Evolutionary conservation across 2,113 vertebrate species (phyloP).

Genomic region (Triplophysa siluroides): DNA sequence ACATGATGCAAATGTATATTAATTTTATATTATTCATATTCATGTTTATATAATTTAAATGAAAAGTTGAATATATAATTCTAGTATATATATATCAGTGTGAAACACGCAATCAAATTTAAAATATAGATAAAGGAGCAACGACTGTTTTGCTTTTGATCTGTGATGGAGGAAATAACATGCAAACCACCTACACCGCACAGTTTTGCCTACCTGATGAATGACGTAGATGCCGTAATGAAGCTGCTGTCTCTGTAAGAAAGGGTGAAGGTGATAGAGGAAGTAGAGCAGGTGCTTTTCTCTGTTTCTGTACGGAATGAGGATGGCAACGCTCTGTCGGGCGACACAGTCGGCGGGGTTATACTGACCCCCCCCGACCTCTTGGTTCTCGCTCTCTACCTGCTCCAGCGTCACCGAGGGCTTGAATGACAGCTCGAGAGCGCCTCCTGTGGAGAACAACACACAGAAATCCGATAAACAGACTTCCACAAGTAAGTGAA

Average conservation of each 20-base stretch:
- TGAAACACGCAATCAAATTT: too few species aligned
- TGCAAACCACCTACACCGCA: not conserved
- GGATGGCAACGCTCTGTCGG: slow-evolving; percentile 84
- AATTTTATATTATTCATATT: too few species aligned
- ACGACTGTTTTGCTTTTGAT: too few species aligned
- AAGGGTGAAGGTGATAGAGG: slow-evolving; percentile 84
- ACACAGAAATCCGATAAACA: slow-evolving; percentile 17
- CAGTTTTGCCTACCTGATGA: slow-evolving; percentile 83
- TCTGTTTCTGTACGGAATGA: slow-evolving; percentile 88
- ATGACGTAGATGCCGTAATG: slow-evolving; percentile 92
- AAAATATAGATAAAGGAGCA: too few species aligned
- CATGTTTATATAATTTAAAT: too few species aligned
- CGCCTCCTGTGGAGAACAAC: slow-evolving; percentile 74
- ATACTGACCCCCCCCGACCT: slow-evolving; percentile 76
- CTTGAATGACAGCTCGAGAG: slow-evolving; percentile 78
- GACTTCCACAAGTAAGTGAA: not conserved
- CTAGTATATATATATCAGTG: too few species aligned
- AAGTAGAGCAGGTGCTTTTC: slow-evolving; percentile 92
- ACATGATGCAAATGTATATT: too few species aligned
- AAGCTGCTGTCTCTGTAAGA: slow-evolving; percentile 92
- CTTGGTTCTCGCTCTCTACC: slow-evolving; percentile 78
- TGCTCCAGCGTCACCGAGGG: slow-evolving; percentile 80
- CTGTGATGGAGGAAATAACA: too few species aligned
- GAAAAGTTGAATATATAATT: too few species aligned
- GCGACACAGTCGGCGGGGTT: slow-evolving; percentile 79